Percentiles rank a stretch among this genome's conserved stretches.
Conservation (phyloP, 2,797 vertebrate species). For the Dendrocincla fuliginosa region DNA sequence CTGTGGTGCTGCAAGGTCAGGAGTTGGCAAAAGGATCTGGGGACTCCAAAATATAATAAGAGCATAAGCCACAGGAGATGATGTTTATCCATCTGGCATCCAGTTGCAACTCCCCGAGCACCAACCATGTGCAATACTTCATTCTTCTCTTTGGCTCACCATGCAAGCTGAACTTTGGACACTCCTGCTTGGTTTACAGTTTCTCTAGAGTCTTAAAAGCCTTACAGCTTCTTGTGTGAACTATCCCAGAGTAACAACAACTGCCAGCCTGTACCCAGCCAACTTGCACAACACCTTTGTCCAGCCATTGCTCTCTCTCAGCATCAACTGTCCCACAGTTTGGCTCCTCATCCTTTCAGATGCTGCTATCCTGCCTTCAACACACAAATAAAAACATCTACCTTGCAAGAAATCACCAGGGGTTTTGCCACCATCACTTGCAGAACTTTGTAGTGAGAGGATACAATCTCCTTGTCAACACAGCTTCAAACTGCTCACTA, state of each 20-base stretch:
- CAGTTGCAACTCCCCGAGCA: rapidly evolving
- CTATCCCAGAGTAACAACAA: neutral
- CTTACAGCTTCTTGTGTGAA: neutral
- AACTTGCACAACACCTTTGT: neutral
- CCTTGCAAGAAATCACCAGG: neutral
- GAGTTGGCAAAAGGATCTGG: neutral
- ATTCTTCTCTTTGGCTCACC: neutral
- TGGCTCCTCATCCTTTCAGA: neutral
- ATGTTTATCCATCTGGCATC: neutral
- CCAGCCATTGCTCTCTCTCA: neutral
- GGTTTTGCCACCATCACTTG: neutral
- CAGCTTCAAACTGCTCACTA: neutral
- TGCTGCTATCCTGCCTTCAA: neutral
- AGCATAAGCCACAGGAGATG: neutral
- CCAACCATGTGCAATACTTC: neutral
- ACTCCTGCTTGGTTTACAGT: neutral
- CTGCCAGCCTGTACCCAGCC: neutral
- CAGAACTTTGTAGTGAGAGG: neutral
- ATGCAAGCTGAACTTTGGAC: neutral
- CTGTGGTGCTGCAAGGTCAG: neutral
- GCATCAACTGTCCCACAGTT: too few species aligned
- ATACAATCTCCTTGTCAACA: neutral
- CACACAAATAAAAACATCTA: rapidly evolving
- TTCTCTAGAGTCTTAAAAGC: neutral
- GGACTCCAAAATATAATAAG: neutral